A percentile compares a stretch with the other conserved stretches of the same genome.
These are phyloP conservation scores for Minunthozetes semirufus DNA, from an alignment of 2,888 invertebrate species.

Conservation along the genomic window DNA sequence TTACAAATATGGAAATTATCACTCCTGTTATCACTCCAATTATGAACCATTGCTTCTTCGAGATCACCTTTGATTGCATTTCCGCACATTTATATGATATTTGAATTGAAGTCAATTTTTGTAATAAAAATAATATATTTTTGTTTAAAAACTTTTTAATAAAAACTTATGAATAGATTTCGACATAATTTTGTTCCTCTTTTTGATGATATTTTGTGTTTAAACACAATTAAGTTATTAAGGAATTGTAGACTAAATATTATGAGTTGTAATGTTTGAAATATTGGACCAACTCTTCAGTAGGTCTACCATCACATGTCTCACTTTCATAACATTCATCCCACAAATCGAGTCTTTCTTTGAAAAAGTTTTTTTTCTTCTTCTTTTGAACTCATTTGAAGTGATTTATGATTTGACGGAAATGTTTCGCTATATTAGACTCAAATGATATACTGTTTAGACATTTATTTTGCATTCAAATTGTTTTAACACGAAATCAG, in stretches of 20 bases:
- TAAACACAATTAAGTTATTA: background rate
- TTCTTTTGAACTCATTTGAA: no score
- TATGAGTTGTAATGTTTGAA: slow-evolving; percentile 5
- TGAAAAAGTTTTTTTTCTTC: no score
- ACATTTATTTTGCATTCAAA: no score
- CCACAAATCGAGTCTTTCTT: background rate
- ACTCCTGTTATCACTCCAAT: slow-evolving; percentile 29
- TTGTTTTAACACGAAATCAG: no score
- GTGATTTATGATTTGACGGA: no score
- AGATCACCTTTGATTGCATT: slow-evolving; percentile 17
- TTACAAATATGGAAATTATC: slow-evolving; percentile 25
- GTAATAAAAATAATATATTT: background rate
- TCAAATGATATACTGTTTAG: no score
- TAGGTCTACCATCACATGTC: slow-evolving; percentile 21
- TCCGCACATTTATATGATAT: background rate
- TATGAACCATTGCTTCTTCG: slow-evolving; percentile 34
- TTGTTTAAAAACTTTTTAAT: background rate
- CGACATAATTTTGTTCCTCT: no score
- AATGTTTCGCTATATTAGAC: no score
- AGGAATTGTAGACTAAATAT: background rate
- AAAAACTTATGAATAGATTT: no score
- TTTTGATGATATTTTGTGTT: background rate
- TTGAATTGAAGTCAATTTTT: background rate
- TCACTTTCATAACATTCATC: background rate
- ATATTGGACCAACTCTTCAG: background rate